Conservation (phyloP, 2,888 invertebrate genomes). For the Brenthis daphne region DNA sequence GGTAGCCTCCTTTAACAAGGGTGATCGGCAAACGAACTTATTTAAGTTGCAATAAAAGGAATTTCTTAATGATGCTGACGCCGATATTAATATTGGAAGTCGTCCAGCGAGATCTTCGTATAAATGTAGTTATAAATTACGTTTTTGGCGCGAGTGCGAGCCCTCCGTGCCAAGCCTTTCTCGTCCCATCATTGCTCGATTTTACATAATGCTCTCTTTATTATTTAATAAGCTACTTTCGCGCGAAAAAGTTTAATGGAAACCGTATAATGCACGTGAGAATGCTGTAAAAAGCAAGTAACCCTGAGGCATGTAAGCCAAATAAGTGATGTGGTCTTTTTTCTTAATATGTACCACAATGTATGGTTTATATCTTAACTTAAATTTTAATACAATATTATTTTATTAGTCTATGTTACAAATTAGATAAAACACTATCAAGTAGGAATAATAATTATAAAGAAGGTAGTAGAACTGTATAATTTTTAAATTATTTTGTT, state of each 20-base stretch:
- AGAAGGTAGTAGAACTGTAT: no score
- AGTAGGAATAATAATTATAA: no score
- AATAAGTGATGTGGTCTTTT: constrained; percentile 19
- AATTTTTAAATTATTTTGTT: no score
- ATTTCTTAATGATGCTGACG: constrained; percentile 79
- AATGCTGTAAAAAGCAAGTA: constrained; percentile 29
- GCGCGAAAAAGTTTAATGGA: constrained; percentile 39
- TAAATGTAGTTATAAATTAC: constrained; percentile 78
- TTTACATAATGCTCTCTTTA: constrained; percentile 43
- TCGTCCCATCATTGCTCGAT: constrained; percentile 42
- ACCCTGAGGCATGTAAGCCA: constrained; percentile 24
- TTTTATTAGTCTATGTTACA: no score
- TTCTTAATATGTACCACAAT: constrained; percentile 1
- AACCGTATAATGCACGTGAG: constrained; percentile 34
- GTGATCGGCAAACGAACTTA: constrained; percentile 72
- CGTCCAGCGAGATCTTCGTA: constrained; percentile 60
- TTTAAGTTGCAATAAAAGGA: constrained; percentile 80
- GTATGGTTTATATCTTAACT: no score
- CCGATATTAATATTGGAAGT: constrained; percentile 76
- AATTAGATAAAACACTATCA: no score
- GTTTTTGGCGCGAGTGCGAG: constrained; percentile 59
- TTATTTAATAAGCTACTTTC: constrained; percentile 44
- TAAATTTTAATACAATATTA: no score
- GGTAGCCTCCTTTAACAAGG: constrained; percentile 73
- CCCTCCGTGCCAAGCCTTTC: constrained; percentile 45